Evolutionary conservation across 2,888 invertebrate species (phyloP).

Genomic region (Drosophila demipolita): DNA sequence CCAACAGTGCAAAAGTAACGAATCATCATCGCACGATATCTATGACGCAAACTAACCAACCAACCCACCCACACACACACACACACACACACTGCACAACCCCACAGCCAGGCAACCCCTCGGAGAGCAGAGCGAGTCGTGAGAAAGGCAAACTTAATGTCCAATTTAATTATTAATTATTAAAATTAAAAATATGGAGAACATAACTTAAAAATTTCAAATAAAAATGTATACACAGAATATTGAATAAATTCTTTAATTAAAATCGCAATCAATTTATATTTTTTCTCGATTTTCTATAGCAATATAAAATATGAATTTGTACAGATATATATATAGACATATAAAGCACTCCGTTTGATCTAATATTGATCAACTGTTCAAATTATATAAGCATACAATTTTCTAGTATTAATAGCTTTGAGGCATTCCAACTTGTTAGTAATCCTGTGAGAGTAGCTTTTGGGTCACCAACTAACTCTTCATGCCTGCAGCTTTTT

Average conservation of each 20-base stretch:
- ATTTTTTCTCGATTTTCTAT: background rate
- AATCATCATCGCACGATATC: conserved; percentile 57
- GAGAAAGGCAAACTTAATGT: conserved; percentile 48
- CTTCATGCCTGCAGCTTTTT: background rate
- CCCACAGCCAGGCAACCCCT: background rate
- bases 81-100: background rate
- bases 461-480: background rate
- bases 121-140: conserved; percentile 49
- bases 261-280: background rate
- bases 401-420: no score
- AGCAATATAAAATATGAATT: background rate
- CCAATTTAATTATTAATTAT: no score
- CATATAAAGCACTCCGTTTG: background rate
- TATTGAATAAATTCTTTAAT: background rate
- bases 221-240: background rate
- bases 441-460: background rate
- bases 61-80: background rate
- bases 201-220: background rate
- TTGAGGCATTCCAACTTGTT: background rate
- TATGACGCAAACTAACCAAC: conserved; percentile 24
- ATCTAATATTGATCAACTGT: background rate
- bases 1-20: conserved; percentile 40
- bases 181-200: no score
- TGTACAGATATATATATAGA: background rate
- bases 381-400: background rate